Evolutionary conservation across 2,113 vertebrate genomes (phyloP).

Genomic region (Heteronetta atricapilla): DNA sequence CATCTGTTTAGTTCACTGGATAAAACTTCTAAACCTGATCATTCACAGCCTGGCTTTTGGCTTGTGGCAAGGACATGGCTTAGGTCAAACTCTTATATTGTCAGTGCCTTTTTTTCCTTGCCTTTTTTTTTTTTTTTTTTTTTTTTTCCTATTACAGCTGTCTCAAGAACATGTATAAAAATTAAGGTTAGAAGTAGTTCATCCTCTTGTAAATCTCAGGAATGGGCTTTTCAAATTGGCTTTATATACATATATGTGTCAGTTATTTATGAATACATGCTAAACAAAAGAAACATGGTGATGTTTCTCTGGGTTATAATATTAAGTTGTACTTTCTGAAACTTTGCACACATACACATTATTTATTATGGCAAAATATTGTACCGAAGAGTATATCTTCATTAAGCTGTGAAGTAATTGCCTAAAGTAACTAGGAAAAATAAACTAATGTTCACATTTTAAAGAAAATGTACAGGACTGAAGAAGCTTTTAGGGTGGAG

Average conservation of each 20-base stretch:
- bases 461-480: too few relatives aligned
- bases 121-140: not conserved
- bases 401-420: too few relatives aligned
- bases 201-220: not conserved
- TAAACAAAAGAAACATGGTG: not conserved
- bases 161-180: constrained; percentile 25
- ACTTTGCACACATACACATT: not conserved
- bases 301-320: not conserved
- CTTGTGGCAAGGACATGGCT: constrained; percentile 73
- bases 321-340: not conserved
- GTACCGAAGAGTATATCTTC: not conserved
- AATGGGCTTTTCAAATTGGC: not conserved
- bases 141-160: not conserved
- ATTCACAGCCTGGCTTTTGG: constrained; percentile 57
- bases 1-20: constrained; percentile 51
- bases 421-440: too few relatives aligned
- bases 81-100: constrained; percentile 26
- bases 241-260: not conserved
- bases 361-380: not conserved
- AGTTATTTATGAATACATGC: not conserved
- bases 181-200: not conserved
- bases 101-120: not conserved
- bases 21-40: constrained; percentile 66
- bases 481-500: too few relatives aligned
- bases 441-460: too few relatives aligned